A percentile compares a stretch with the other conserved stretches of the same genome.
These are phyloP conservation scores for Pyrgus malvae DNA, from an alignment of 2,888 invertebrate genomes.

Conservation along the genomic window DNA sequence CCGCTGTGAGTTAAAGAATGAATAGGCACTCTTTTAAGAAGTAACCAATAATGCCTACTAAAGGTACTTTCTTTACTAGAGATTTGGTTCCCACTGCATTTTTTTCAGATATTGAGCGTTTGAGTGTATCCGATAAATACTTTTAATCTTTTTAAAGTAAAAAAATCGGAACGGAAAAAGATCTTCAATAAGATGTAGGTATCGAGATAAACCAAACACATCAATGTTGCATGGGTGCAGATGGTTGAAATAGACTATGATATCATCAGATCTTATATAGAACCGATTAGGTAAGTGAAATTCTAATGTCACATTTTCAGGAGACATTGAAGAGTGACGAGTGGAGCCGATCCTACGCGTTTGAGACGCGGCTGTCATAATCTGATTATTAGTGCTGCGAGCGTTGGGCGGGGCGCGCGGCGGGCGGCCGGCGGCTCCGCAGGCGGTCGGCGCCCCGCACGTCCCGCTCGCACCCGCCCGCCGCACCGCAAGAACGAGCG, in stretches of 20 bases:
- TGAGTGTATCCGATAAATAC: no score
- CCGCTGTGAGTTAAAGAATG: no score
- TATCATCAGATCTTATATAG: conserved; percentile 30
- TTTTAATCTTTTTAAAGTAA: not conserved
- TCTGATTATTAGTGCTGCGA: conserved; percentile 77
- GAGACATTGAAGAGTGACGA: conserved; percentile 65
- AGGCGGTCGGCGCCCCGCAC: conserved; percentile 77
- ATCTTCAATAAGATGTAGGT: no score
- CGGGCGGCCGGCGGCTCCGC: conserved; percentile 72
- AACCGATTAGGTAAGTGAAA: conserved; percentile 38
- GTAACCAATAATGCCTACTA: no score
- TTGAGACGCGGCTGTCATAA: conserved; percentile 76
- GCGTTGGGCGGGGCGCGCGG: conserved; percentile 70
- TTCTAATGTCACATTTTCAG: conserved; percentile 57
- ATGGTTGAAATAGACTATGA: conserved; percentile 16
- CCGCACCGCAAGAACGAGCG: conserved; percentile 39
- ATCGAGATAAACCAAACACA: not conserved
- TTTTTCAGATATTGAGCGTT: no score
- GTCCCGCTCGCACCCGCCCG: conserved; percentile 54
- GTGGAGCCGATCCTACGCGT: conserved; percentile 49
- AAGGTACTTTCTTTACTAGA: no score
- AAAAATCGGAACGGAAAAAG: not conserved
- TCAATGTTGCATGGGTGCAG: not conserved
- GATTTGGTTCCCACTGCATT: no score
- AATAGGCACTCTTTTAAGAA: no score